Conservation (phyloP, 2,797 vertebrate species). For the Glossophaga mutica region DNA sequence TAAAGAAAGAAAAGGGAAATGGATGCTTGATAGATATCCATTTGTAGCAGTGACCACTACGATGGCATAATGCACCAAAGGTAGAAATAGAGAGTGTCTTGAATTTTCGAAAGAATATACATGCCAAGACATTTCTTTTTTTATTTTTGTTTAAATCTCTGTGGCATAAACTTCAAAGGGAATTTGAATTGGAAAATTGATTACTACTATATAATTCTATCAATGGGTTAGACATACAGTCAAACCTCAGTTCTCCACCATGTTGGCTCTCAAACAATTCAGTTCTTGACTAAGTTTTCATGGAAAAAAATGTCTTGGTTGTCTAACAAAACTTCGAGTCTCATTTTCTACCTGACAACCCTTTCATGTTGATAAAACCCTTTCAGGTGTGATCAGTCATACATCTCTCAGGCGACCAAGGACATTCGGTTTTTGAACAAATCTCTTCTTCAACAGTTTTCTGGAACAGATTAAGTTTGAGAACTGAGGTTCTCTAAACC, state of each 20-base stretch:
- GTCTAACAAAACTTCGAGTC: background rate
- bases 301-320: background rate
- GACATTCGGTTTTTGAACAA: background rate
- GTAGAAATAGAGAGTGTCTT: background rate
- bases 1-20: background rate
- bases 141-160: constrained; percentile 8
- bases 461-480: background rate
- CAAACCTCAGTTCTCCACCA: background rate
- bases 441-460: background rate
- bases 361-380: background rate
- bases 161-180: background rate
- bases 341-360: background rate
- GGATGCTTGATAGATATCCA: background rate
- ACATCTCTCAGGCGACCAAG: background rate
- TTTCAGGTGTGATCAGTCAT: background rate
- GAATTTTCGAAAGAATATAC: background rate
- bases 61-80: background rate
- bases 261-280: background rate
- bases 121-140: background rate
- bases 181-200: constrained; percentile 8
- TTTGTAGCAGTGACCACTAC: background rate
- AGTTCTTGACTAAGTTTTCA: background rate
- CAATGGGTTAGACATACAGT: background rate
- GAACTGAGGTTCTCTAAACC: background rate
- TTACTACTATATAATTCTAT: background rate